A percentile compares a stretch with the other conserved stretches of the same genome.
phyloP scores from a whole-genome alignment of 2,113 vertebrate species.

The Tragulus kanchil region DNA sequence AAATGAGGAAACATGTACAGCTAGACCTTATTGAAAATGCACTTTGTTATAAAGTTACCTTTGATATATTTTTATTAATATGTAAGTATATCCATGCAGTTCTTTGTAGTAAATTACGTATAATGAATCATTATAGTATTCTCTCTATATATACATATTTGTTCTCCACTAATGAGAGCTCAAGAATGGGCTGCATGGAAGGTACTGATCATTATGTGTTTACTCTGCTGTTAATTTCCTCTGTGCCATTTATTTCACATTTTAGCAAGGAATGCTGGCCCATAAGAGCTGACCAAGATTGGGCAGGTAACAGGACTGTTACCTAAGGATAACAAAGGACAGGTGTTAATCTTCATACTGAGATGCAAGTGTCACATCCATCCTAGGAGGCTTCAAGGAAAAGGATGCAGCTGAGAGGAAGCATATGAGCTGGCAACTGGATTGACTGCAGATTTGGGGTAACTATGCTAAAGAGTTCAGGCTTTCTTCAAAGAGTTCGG shows the following conservation, averaged over 20 bases:
- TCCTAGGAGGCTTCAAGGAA: not conserved
- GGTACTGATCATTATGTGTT: not conserved
- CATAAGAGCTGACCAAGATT: not conserved
- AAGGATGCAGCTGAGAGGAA: not conserved
- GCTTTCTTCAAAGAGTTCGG: constrained; percentile 14
- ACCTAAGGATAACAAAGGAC: not conserved
- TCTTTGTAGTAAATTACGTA: not conserved
- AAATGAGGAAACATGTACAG: not conserved
- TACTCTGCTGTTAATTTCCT: not conserved
- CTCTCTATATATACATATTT: not conserved
- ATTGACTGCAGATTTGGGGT: not conserved
- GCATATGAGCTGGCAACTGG: not conserved
- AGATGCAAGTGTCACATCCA: not conserved
- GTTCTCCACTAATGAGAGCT: not conserved
- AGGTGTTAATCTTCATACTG: not conserved
- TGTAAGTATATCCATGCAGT: not conserved
- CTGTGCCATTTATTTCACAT: not conserved
- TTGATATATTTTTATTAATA: constrained; percentile 22
- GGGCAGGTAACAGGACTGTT: not conserved
- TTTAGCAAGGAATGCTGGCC: not conserved
- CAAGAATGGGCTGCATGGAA: not conserved
- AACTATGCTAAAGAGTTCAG: not conserved
- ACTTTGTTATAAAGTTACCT: not conserved
- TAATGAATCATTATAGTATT: not conserved
- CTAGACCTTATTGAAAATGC: not conserved